phyloP scores from a whole-genome alignment of 1,140 invertebrate species.

The Phymorhynchus buccinoides region DNA sequence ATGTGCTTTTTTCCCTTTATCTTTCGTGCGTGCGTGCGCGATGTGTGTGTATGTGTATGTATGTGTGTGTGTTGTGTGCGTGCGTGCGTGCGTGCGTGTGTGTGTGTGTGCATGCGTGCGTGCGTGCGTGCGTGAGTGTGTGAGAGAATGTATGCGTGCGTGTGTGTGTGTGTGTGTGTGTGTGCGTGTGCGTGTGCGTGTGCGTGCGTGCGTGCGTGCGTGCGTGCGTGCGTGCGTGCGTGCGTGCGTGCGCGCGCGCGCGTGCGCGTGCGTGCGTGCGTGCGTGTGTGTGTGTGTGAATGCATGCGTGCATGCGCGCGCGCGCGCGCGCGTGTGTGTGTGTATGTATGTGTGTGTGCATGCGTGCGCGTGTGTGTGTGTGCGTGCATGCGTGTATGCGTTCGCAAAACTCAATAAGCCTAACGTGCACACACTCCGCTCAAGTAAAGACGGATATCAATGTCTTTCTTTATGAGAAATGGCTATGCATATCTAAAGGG shows the following conservation, averaged over 20 bases:
- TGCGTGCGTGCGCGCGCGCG: background rate
- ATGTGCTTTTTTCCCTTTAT: background rate
- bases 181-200: background rate
- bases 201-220: background rate
- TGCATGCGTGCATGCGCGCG: slow-evolving; percentile 10
- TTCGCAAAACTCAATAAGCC: background rate
- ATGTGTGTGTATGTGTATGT: background rate
- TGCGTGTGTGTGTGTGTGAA: no score
- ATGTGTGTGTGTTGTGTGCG: background rate
- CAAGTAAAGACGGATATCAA: background rate
- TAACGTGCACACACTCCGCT: background rate
- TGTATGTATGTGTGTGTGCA: background rate
- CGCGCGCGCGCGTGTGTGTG: slow-evolving; percentile 14
- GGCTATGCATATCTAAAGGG: background rate
- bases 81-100: background rate
- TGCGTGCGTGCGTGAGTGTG: background rate
- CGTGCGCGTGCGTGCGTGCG: no score
- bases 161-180: background rate
- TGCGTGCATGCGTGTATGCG: background rate
- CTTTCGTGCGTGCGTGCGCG: background rate
- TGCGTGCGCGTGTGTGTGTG: background rate
- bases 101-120: background rate
- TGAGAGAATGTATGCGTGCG: background rate
- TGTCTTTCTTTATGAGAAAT: background rate
- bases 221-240: background rate